These are phyloP conservation scores for Bemisia tabaci DNA, from an alignment of 1,140 invertebrate genomes.

Conservation along the genomic window DNA sequence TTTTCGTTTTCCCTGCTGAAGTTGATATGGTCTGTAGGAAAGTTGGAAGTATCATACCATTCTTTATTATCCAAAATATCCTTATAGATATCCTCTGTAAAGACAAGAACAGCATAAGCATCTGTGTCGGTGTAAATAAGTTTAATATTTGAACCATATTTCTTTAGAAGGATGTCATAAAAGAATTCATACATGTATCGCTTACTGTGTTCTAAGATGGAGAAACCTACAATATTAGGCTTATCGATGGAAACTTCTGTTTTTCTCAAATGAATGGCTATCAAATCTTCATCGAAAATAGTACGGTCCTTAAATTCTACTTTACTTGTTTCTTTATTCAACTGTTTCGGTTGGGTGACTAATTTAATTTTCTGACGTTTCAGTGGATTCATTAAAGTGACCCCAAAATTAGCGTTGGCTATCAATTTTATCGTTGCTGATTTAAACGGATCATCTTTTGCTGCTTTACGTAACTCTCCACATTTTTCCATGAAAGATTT, in stretches of 20 bases:
- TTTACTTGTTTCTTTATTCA: not conserved
- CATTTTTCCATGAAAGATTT: not conserved
- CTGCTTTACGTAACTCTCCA: not conserved
- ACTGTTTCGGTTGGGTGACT: not conserved
- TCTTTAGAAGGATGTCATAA: not conserved
- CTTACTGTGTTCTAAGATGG: not conserved
- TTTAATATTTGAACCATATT: not conserved
- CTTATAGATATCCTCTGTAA: not conserved
- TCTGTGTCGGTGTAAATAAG: not conserved
- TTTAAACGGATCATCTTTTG: not conserved
- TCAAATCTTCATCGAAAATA: not conserved
- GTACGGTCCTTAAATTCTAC: not conserved
- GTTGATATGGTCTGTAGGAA: not conserved
- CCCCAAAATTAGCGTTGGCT: not conserved
- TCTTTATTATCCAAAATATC: not conserved
- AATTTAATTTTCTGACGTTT: not conserved
- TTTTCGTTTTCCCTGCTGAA: not conserved
- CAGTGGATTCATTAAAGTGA: not conserved
- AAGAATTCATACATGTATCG: not conserved
- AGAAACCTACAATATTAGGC: not conserved
- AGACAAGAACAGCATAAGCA: not conserved
- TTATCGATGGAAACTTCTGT: not conserved
- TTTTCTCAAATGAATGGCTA: not conserved
- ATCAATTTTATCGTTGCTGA: not conserved
- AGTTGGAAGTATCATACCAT: not conserved